A percentile compares a stretch with the other conserved stretches of the same genome.
These are phyloP conservation scores for Lacanobia oleracea DNA, from an alignment of 2,888 invertebrate species.

Conservation along the genomic window DNA sequence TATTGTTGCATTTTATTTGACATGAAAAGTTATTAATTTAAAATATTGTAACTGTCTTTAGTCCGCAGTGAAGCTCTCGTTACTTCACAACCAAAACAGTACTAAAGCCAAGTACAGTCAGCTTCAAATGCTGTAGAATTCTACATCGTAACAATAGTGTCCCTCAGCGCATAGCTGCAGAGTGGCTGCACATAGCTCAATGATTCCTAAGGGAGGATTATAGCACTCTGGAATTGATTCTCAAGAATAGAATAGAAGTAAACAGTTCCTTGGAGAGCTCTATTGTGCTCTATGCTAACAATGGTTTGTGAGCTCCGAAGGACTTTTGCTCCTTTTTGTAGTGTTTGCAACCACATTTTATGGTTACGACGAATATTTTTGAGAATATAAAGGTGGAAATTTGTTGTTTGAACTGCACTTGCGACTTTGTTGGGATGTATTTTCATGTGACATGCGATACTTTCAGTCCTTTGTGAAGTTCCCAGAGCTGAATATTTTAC, in stretches of 20 bases:
- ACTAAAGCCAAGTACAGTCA: slow-evolving; percentile 16
- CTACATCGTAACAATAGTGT: slow-evolving; percentile 59
- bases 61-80: slow-evolving; percentile 5
- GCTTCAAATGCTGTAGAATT: slow-evolving; percentile 31
- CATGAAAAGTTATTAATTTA: not conserved
- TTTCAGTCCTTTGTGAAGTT: slow-evolving; percentile 45
- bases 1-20: slow-evolving; percentile 1
- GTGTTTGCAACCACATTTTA: slow-evolving; percentile 57
- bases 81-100: slow-evolving; percentile 3
- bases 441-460: slow-evolving; percentile 48
- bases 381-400: slow-evolving; percentile 46
- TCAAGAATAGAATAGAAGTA: slow-evolving; percentile 71
- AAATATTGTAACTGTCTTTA: slow-evolving; percentile 11
- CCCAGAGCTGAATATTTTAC: slow-evolving; percentile 40
- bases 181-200: slow-evolving; percentile 66
- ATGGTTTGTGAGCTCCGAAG: slow-evolving; percentile 72
- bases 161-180: slow-evolving; percentile 61
- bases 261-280: slow-evolving; percentile 71
- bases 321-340: slow-evolving; percentile 64
- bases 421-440: slow-evolving; percentile 26
- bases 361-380: slow-evolving; percentile 55
- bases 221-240: slow-evolving; percentile 73
- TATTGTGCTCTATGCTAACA: slow-evolving; percentile 71
- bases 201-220: slow-evolving; percentile 72
- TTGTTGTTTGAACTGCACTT: slow-evolving; percentile 40